Conservation (phyloP, 2,797 vertebrate genomes). For the Chrysolophus pictus region DNA sequence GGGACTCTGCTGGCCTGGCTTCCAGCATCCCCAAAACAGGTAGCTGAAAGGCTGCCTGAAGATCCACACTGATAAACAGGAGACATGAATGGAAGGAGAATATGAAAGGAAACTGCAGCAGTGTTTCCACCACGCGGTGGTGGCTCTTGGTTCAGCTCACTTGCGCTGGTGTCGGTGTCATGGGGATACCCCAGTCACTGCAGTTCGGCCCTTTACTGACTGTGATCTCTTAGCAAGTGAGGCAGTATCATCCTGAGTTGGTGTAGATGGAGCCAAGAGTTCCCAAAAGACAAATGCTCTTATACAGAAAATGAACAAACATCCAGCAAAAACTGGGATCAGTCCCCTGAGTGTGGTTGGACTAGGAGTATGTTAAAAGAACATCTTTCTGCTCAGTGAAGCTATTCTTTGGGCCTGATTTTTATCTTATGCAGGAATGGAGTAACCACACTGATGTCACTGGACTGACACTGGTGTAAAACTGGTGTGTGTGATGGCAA, state of each 20-base stretch:
- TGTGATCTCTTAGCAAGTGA: not conserved
- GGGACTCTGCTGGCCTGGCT: not conserved
- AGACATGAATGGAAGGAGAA: not conserved
- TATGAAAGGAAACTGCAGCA: not conserved
- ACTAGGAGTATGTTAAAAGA: not conserved
- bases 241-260: not conserved
- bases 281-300: not conserved
- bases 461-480: not conserved
- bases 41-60: not conserved
- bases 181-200: not conserved
- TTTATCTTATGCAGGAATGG: not conserved
- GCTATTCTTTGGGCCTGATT: not conserved
- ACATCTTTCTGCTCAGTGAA: not conserved
- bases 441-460: conserved; percentile 23
- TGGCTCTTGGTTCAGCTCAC: not conserved
- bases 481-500: not conserved
- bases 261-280: not conserved
- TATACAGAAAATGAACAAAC: not conserved
- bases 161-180: not conserved
- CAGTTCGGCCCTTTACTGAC: not conserved
- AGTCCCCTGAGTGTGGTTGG: not conserved
- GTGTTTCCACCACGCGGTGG: not conserved
- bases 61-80: not conserved
- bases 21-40: not conserved
- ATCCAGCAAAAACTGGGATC: not conserved